Evolutionary conservation across 2,888 invertebrate genomes (phyloP).

Genomic region (Antheraea assamensis): DNA sequence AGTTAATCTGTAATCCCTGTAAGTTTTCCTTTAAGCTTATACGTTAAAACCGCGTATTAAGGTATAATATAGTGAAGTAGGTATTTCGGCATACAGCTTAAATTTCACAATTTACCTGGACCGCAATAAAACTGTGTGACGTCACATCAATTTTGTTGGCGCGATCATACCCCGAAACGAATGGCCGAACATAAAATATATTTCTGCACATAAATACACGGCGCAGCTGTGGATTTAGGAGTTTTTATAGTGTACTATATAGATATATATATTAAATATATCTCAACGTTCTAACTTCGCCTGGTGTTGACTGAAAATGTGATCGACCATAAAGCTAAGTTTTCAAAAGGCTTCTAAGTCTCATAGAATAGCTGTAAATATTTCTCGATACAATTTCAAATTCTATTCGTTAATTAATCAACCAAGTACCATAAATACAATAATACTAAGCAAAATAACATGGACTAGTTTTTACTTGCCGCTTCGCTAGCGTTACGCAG

Average conservation of each 20-base stretch:
- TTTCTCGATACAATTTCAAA: no score
- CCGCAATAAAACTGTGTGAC: constrained; percentile 23
- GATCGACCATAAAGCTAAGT: neutral
- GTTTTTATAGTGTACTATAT: neutral
- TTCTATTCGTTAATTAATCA: no score
- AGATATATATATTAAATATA: neutral
- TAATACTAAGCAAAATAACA: no score
- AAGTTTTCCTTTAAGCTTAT: neutral
- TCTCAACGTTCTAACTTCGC: no score
- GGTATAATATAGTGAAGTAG: neutral
- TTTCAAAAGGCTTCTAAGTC: neutral
- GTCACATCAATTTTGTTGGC: constrained; percentile 24
- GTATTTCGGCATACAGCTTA: neutral
- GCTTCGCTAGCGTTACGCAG: no score
- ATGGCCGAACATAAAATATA: constrained; percentile 31
- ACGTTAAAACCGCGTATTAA: neutral
- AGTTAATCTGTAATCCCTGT: no score
- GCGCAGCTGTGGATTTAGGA: constrained; percentile 20
- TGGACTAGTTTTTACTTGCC: no score
- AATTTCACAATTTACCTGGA: constrained; percentile 15
- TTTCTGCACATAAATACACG: constrained; percentile 30
- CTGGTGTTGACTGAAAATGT: neutral
- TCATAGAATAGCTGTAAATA: no score
- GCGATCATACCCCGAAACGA: constrained; percentile 23
- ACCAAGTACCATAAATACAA: no score